Base-by-base conservation (phyloP, 2,797 vertebrate species). In the Enteromius radiatus region DNA sequence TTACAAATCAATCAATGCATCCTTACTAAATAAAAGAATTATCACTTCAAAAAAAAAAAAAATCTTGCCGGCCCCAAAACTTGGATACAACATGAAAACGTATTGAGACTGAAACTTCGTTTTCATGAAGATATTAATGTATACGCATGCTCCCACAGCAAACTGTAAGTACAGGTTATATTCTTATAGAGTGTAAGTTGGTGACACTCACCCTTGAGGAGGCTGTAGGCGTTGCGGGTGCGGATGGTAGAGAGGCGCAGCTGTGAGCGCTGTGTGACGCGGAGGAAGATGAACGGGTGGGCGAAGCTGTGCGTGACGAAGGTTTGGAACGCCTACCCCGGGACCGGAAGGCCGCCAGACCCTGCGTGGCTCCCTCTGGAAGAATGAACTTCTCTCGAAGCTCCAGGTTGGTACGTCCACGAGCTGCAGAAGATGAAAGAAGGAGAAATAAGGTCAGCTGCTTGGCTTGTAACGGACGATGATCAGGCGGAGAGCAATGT, bases 321-420 rank as follows among this genome's bases (percentile, higher is more conserved):
- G 98, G 98, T 33, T 99, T 99, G 41, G 98, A 99, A 23, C 97
- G 94, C 1, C 97, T 95, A 56, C 98, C 98, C 47, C 98, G 93
- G 0, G 97, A 97, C 0, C 98, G 95, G 95, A 99, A 99, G 0
- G 97, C 96, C 0, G 97, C 96, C 94, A 99, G 96, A 12, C 97
- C 96, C 91, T 97, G 96, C 5, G 97, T 96, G 4, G 96, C 95
- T 38, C 97, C 98, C 75, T 99, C 98, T 0, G 97, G 98, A 14
- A 99, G 92, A 92, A 99, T 99, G 93, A 99, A 99, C 89, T 99
- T 99, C 92, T 99, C 98, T 69, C 98, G 92, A 65, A 99, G 94
- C 89, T 99, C 98, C 68, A 99, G 94, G 94, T 99, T 99, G 87
- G 98, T 99, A 81, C 98, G 95, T 63, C 98, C 98, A 17, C 98